Base-by-base conservation (phyloP, 2,888 invertebrate species). In the Ptychoptera albimana region DNA sequence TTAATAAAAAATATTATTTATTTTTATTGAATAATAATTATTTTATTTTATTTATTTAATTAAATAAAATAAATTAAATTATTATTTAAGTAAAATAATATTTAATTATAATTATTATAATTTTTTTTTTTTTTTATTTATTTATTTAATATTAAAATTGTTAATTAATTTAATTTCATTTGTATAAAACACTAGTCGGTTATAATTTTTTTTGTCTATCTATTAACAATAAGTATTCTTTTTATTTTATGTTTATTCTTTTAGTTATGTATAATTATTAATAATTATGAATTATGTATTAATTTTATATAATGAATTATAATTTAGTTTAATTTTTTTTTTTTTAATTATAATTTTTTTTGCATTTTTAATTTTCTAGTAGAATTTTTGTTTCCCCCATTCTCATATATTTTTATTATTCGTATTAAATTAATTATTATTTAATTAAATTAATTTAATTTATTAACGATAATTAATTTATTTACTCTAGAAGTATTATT, bases 401-500 rank as follows among this genome's bases (percentile, higher is more conserved):
- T 23, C 23, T 23, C 23, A 5, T 23, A 3, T 23, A 3, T 23
- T 23, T 23, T 23, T 23, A 23, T 23, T n/a, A n/a, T n/a, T n/a
- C n/a, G 13, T 12, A 13, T 12, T 12, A 8, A 12, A 36, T 36
- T 36, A 36, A 8, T 36, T 13, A 8, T 36, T 13, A 12, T 36
- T 36, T 36, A 13, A 12, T 36, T 36, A 13, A 7, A 13, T 23
- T 23, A 23, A 23, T 23, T 23, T 23, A 8, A 34, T 34, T 34
- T 7, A n/a, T 34, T 11, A 34, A 34, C 4, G 10, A 4, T 52
- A 44, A 56, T 56, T 29, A 29, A 16, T 11, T 34, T 8, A 44
- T 14, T 32, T 9, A 37, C 5, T 15, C 38, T 23, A 39, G 31
- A 30, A 13, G 13, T 38, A 13, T 4, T n/a, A 14, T n/a, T n/a